A percentile compares a stretch with the other conserved stretches of the same genome.
These are phyloP conservation scores for Hyperoplus immaculatus DNA, from an alignment of 2,797 vertebrate species.

Conservation along the genomic window DNA sequence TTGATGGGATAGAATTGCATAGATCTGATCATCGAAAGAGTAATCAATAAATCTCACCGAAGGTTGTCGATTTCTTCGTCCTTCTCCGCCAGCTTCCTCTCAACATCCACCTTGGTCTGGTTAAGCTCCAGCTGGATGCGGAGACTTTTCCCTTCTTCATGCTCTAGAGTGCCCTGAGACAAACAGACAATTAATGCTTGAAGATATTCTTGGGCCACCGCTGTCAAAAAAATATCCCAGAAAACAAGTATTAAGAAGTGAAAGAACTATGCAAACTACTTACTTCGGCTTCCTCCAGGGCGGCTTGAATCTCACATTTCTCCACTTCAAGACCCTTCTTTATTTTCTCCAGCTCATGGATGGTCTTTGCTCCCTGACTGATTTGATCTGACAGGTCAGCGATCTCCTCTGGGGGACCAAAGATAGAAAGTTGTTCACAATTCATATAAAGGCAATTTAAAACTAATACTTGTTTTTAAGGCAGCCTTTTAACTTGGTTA, in stretches of 20 bases:
- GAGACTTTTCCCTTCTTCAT: conserved; percentile 95
- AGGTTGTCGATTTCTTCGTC: conserved; percentile 92
- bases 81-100: conserved; percentile 93
- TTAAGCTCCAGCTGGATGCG: conserved; percentile 93
- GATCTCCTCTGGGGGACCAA: conserved; percentile 90
- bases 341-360: conserved; percentile 94
- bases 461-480: background rate
- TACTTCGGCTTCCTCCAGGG: conserved; percentile 95
- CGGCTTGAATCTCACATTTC: conserved; percentile 93
- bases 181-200: background rate
- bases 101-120: conserved; percentile 93
- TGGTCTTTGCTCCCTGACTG: conserved; percentile 90
- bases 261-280: conserved; percentile 9
- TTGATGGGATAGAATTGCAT: background rate
- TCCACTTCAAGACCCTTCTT: conserved; percentile 92
- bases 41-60: conserved; percentile 61
- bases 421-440: background rate
- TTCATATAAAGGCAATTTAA: no score
- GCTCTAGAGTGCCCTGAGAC: conserved; percentile 91
- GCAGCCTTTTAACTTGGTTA: background rate
- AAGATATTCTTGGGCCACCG: background rate
- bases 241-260: background rate
- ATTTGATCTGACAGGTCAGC: conserved; percentile 93
- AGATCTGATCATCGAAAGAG: background rate
- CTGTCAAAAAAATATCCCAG: background rate